Evolutionary conservation across 2,888 invertebrate genomes (phyloP).

Genomic region (Blomia tropicalis): DNA sequence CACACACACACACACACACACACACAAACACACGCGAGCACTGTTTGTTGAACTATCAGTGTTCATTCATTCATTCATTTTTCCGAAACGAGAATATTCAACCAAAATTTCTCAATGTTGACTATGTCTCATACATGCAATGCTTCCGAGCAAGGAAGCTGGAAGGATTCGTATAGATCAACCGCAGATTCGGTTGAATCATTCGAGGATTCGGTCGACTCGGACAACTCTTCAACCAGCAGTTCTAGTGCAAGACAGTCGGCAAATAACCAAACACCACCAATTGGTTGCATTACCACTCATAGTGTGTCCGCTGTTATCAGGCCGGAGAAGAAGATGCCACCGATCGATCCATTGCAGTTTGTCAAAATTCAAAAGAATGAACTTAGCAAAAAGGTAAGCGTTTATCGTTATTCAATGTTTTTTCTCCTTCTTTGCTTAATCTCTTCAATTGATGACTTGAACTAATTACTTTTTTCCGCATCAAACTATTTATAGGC

Average conservation of each 20-base stretch:
- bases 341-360: constrained; percentile 29
- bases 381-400: constrained; percentile 29
- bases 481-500: too few species aligned
- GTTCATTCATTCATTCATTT: too few species aligned
- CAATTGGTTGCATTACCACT: constrained; percentile 26
- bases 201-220: constrained; percentile 19
- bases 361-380: constrained; percentile 31
- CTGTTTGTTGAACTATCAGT: too few species aligned
- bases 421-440: constrained; percentile 3
- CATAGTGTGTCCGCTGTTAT: constrained; percentile 26
- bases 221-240: constrained; percentile 15
- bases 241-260: background rate
- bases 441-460: background rate
- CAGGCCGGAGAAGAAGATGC: constrained; percentile 24
- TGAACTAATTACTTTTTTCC: constrained; percentile 7
- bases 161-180: constrained; percentile 8
- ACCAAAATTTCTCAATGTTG: constrained; percentile 2
- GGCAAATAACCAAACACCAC: constrained; percentile 3
- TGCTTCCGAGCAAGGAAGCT: constrained; percentile 15
- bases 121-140: constrained; percentile 10
- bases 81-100: too few species aligned
- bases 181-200: constrained; percentile 7
- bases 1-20: too few species aligned
- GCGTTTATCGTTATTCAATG: background rate
- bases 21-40: too few species aligned